Evolutionary conservation across 2,888 invertebrate genomes (phyloP).

Genomic region (Leptopilina syphax): DNA sequence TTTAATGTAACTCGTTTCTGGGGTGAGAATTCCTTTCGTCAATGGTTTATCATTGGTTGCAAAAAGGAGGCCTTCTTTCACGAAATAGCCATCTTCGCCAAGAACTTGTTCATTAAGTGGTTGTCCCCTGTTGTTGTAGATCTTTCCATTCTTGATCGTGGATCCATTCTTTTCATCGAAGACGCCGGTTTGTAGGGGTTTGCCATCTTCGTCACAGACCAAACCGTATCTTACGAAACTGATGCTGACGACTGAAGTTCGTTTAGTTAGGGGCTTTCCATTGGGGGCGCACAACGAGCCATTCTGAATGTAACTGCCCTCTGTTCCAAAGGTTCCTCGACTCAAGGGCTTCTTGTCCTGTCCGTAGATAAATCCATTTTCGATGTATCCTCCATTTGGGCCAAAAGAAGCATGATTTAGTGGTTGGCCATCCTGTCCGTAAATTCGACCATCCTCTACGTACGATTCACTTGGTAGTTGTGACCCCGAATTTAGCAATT

Average conservation of each 20-base stretch:
- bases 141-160: constrained; percentile 68
- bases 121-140: constrained; percentile 66
- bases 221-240: constrained; percentile 70
- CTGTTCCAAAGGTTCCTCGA: constrained; percentile 69
- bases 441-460: constrained; percentile 69
- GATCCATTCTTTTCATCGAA: constrained; percentile 68
- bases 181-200: constrained; percentile 66
- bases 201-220: constrained; percentile 68
- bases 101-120: constrained; percentile 65
- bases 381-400: constrained; percentile 67
- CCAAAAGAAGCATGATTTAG: constrained; percentile 72
- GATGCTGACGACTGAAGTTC: constrained; percentile 63
- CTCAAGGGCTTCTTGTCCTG: constrained; percentile 67
- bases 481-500: constrained; percentile 68
- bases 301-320: constrained; percentile 68
- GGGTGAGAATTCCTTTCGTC: constrained; percentile 62
- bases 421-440: constrained; percentile 69
- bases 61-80: constrained; percentile 70
- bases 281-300: constrained; percentile 66
- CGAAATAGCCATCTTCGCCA: constrained; percentile 63
- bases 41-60: constrained; percentile 66
- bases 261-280: constrained; percentile 68
- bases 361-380: constrained; percentile 70
- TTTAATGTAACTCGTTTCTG: constrained; percentile 69
- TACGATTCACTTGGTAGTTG: constrained; percentile 68